Conservation (phyloP, 1,140 invertebrate genomes). For the Trichonephila clavipes region DNA sequence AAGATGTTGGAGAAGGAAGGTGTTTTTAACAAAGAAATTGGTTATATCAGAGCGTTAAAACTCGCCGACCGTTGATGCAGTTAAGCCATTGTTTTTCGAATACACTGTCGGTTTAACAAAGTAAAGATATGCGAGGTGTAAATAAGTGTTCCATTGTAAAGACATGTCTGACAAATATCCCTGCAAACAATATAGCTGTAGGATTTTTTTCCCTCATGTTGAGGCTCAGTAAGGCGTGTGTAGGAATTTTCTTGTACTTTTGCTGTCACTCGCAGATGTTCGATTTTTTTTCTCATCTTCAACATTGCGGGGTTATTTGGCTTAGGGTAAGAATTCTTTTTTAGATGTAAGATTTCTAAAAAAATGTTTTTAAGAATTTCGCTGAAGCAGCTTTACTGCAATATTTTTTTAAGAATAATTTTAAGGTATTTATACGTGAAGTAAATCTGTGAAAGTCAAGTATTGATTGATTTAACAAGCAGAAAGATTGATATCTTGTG, state of each 20-base stretch:
- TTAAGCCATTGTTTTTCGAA: conserved; percentile 8
- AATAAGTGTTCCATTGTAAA: conserved; percentile 21
- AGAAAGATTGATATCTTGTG: too few relatives aligned
- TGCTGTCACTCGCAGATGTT: conserved; percentile 25
- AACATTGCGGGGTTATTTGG: not conserved
- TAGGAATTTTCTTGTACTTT: not conserved
- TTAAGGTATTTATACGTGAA: too few relatives aligned
- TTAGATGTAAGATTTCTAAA: not conserved
- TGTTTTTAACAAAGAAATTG: conserved; percentile 4
- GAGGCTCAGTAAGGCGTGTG: not conserved
- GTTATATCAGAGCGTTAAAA: not conserved
- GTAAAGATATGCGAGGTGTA: not conserved
- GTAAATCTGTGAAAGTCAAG: too few relatives aligned
- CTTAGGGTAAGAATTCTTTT: not conserved
- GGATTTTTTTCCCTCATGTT: not conserved
- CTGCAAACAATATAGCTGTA: conserved; percentile 5
- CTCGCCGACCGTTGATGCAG: not conserved
- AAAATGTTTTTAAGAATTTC: not conserved
- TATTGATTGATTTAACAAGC: too few relatives aligned
- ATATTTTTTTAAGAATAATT: too few relatives aligned
- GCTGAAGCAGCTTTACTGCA: too few relatives aligned
- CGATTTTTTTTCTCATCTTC: not conserved
- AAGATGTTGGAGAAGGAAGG: not conserved
- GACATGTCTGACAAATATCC: conserved; percentile 34
- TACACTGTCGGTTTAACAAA: not conserved